These are phyloP conservation scores for Cercopithecus mitis DNA, from an alignment of 2,797 vertebrate genomes.

Conservation along the genomic window DNA sequence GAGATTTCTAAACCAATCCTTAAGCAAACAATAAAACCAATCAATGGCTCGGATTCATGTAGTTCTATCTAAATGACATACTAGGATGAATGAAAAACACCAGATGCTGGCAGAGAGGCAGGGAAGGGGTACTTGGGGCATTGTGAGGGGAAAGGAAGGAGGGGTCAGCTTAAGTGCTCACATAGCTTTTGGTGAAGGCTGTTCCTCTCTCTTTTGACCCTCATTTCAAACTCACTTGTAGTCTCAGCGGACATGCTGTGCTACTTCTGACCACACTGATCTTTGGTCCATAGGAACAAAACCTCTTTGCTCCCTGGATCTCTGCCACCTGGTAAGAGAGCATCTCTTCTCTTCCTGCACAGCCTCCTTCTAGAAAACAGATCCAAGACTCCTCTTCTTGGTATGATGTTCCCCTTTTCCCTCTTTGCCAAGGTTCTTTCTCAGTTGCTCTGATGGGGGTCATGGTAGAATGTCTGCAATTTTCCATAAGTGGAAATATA, in stretches of 20 bases:
- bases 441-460: background rate
- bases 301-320: background rate
- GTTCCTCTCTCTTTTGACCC: background rate
- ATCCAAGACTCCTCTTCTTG: background rate
- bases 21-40: constrained; percentile 57
- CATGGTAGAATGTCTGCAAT: background rate
- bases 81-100: background rate
- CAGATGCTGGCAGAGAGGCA: background rate
- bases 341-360: background rate
- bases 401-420: background rate
- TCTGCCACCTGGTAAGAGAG: background rate
- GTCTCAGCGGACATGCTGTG: background rate
- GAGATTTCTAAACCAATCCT: constrained; percentile 61
- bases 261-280: background rate
- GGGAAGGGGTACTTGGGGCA: rapidly evolving
- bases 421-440: background rate
- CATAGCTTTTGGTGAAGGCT: background rate
- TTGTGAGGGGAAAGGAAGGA: background rate
- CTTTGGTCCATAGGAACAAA: background rate
- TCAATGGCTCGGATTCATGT: background rate
- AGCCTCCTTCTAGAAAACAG: background rate
- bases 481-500: background rate
- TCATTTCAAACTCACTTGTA: background rate
- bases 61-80: constrained; percentile 21
- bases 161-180: background rate